These are phyloP conservation scores for Papilio glaucus DNA, from an alignment of 1,140 invertebrate genomes.

Conservation along the genomic window DNA sequence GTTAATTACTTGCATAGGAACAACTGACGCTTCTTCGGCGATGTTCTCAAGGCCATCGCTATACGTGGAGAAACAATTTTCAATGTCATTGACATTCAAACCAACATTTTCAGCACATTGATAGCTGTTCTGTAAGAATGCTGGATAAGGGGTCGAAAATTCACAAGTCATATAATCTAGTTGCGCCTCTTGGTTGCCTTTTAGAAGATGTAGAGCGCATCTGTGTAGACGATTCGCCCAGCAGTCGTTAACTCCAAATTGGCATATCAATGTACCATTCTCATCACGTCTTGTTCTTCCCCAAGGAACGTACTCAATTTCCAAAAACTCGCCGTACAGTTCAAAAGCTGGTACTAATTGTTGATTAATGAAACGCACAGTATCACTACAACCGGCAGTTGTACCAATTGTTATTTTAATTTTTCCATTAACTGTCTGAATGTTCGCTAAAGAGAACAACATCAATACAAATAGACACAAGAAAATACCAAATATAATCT, in stretches of 20 bases:
- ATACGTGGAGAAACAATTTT: conserved; percentile 58
- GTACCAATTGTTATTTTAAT: conserved; percentile 67
- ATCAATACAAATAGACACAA: not conserved
- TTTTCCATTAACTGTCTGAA: conserved; percentile 55
- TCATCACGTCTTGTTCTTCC: conserved; percentile 55
- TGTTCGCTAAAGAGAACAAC: conserved; percentile 4
- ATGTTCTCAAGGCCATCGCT: conserved; percentile 52
- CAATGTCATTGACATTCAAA: conserved; percentile 55
- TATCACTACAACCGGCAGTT: conserved; percentile 60
- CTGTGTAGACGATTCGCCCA: conserved; percentile 74
- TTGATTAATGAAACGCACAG: conserved; percentile 56
- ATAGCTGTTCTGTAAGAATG: conserved; percentile 55
- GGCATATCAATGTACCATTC: conserved; percentile 57
- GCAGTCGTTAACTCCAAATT: conserved; percentile 64
- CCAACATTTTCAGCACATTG: conserved; percentile 54
- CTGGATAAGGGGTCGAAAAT: conserved; percentile 52
- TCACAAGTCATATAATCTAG: conserved; percentile 74
- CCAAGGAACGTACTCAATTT: conserved; percentile 74
- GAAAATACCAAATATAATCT: not conserved
- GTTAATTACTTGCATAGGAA: conserved; percentile 59
- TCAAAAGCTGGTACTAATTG: conserved; percentile 57
- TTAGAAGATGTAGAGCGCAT: conserved; percentile 62
- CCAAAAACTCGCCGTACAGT: conserved; percentile 59
- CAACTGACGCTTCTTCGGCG: conserved; percentile 46
- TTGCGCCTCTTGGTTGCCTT: conserved; percentile 55